A percentile compares a stretch with the other conserved stretches of the same genome.
phyloP scores from a whole-genome alignment of 2,113 vertebrate genomes.

The Malurus melanocephalus region DNA sequence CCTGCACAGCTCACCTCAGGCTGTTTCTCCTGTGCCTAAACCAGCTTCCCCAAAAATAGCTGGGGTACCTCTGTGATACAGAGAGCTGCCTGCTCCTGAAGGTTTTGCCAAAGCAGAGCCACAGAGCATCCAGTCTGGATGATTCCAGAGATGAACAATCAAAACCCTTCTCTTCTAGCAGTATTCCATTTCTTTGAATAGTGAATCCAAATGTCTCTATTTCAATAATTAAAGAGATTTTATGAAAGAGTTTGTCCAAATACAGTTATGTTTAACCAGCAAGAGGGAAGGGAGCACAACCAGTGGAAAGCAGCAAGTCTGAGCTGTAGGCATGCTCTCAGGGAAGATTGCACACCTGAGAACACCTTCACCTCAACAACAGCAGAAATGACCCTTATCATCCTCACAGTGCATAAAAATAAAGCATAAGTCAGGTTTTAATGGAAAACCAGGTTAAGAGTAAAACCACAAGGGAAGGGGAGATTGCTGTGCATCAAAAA shows the following conservation, averaged over 20 bases:
- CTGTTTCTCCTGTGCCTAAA: not conserved
- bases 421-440: not conserved
- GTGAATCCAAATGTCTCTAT: not conserved
- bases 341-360: not conserved
- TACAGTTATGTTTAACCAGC: not conserved
- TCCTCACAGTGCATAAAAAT: not conserved
- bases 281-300: not conserved
- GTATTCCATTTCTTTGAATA: not conserved
- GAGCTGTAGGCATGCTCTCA: not conserved
- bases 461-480: not conserved
- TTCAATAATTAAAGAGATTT: not conserved
- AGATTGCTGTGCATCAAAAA: not conserved
- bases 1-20: not conserved
- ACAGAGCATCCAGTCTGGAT: not conserved
- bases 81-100: not conserved
- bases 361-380: not conserved
- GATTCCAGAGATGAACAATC: not conserved
- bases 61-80: not conserved
- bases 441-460: not conserved
- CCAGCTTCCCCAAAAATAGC: not conserved
- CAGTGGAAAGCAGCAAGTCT: not conserved
- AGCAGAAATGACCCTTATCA: not conserved
- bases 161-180: not conserved
- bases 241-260: not conserved
- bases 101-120: not conserved